These are phyloP conservation scores for Drosophila melanica DNA, from an alignment of 1,140 invertebrate species.

Conservation along the genomic window DNA sequence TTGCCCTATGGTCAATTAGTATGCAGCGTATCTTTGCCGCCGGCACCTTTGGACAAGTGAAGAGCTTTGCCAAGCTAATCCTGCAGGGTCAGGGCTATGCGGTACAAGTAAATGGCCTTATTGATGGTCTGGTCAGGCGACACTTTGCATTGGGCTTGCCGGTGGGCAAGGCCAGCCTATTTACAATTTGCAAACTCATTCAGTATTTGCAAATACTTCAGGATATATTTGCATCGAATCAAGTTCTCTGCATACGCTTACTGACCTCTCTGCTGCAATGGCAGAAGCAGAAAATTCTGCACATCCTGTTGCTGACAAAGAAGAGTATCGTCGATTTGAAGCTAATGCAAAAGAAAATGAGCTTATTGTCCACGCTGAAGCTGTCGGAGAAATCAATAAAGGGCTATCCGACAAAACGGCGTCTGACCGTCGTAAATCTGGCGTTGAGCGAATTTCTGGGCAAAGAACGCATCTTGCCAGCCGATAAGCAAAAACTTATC, in stretches of 20 bases:
- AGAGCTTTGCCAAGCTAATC: constrained; percentile 52
- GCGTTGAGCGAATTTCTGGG: constrained; percentile 55
- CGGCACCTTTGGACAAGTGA: constrained; percentile 54
- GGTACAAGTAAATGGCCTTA: constrained; percentile 38
- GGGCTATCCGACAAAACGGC: constrained; percentile 44
- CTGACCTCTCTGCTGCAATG: constrained; percentile 55
- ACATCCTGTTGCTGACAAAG: constrained; percentile 82
- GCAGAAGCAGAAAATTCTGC: constrained; percentile 68
- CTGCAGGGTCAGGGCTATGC: constrained; percentile 50
- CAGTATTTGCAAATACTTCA: constrained; percentile 61
- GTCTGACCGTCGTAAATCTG: constrained; percentile 51
- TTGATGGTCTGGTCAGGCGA: constrained; percentile 53
- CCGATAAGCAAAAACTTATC: constrained; percentile 55
- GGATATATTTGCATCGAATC: constrained; percentile 63
- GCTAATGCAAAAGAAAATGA: constrained; percentile 56
- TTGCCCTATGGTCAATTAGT: constrained; percentile 58
- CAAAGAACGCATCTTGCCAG: constrained; percentile 52
- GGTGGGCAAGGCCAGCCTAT: constrained; percentile 33
- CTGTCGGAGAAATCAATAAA: constrained; percentile 53
- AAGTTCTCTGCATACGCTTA: constrained; percentile 46
- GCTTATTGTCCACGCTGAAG: constrained; percentile 54
- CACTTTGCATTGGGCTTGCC: constrained; percentile 43
- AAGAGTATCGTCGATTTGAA: constrained; percentile 85
- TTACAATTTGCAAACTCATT: constrained; percentile 51
- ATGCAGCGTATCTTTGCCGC: constrained; percentile 37